phyloP scores from a whole-genome alignment of 1,140 invertebrate species.

The Chironomus striatipennis region DNA sequence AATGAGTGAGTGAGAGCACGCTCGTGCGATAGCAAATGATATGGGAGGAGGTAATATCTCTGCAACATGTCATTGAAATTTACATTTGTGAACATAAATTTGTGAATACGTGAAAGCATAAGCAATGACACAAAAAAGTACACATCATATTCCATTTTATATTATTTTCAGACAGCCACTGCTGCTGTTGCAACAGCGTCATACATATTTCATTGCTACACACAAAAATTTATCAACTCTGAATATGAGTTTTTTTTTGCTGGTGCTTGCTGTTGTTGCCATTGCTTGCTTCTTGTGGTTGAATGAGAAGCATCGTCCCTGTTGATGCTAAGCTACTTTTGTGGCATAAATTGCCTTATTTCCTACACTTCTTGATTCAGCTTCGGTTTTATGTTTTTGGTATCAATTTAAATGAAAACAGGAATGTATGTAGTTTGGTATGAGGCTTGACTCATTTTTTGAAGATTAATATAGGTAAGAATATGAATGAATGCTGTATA shows the following conservation, averaged over 20 bases:
- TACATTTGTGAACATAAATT: conserved; percentile 22
- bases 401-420: neutral
- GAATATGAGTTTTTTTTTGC: neutral
- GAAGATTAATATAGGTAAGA: no score
- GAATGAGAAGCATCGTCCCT: neutral
- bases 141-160: neutral
- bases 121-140: neutral
- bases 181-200: neutral
- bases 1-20: no score
- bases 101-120: conserved; percentile 10
- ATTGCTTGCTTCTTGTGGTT: neutral
- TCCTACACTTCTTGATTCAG: neutral
- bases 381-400: neutral
- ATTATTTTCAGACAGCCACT: neutral
- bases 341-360: conserved; percentile 7
- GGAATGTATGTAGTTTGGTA: no score
- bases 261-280: neutral
- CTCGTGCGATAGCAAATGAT: neutral
- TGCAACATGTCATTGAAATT: conserved; percentile 20
- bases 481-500: no score
- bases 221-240: conserved; percentile 14
- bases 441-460: no score
- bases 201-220: conserved; percentile 13
- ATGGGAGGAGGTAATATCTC: neutral
- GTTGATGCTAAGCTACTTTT: conserved; percentile 13